Conservation (phyloP, 1,140 invertebrate genomes). For the Rhagoletis pomonella region DNA sequence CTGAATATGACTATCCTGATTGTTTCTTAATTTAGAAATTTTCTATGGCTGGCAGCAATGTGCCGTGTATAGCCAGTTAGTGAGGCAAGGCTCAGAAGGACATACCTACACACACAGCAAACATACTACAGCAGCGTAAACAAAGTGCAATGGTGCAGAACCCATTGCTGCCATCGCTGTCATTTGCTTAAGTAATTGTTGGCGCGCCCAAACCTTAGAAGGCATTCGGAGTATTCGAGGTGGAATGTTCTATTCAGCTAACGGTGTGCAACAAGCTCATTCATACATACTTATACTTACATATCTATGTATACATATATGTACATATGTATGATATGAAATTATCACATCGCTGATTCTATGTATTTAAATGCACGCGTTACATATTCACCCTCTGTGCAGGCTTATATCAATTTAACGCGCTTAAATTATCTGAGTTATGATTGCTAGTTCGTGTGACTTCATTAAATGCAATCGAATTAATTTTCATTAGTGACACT, state of each 20-base stretch:
- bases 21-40: constrained; percentile 66
- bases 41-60: constrained; percentile 53
- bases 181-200: constrained; percentile 18
- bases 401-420: background rate
- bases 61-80: background rate
- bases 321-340: no score
- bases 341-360: no score
- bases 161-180: background rate
- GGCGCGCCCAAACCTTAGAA: background rate
- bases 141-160: background rate
- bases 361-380: background rate
- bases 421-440: constrained; percentile 1
- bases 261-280: no score
- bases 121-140: background rate
- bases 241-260: background rate
- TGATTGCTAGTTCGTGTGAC: background rate
- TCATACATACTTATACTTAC: no score
- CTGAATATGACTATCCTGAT: constrained; percentile 64
- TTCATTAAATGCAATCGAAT: background rate
- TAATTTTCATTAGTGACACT: background rate
- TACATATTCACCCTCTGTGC: background rate
- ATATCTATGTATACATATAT: no score
- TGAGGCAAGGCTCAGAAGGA: no score
- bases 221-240: background rate
- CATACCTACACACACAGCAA: background rate